These are phyloP conservation scores for Spisula solida DNA, from an alignment of 2,888 invertebrate genomes.

Conservation along the genomic window DNA sequence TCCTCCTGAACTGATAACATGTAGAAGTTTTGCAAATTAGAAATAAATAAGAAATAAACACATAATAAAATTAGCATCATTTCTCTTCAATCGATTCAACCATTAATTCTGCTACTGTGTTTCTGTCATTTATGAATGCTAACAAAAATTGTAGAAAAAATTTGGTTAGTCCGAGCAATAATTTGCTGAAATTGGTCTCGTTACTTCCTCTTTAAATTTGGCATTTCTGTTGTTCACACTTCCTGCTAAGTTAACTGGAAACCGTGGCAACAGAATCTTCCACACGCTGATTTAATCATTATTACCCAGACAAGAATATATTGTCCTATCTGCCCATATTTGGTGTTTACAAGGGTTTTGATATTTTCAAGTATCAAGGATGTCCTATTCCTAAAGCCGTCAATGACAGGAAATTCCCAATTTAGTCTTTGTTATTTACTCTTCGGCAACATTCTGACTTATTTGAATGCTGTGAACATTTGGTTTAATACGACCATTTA, in stretches of 20 bases:
- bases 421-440: conserved; percentile 46
- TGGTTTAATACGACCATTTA: conserved; percentile 19
- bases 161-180: background rate
- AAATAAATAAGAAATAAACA: too few species aligned
- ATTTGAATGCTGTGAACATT: conserved; percentile 20
- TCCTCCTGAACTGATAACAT: too few species aligned
- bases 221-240: conserved; percentile 30
- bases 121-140: background rate
- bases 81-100: too few species aligned
- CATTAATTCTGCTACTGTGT: background rate
- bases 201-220: conserved; percentile 45
- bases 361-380: conserved; percentile 50
- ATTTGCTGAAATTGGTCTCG: background rate
- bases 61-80: too few species aligned
- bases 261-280: conserved; percentile 3
- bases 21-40: too few species aligned
- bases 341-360: conserved; percentile 49
- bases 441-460: conserved; percentile 22
- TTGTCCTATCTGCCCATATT: conserved; percentile 39
- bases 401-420: conserved; percentile 51
- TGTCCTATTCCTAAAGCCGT: conserved; percentile 48
- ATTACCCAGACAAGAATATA: conserved; percentile 11
- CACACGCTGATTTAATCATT: conserved; percentile 7
- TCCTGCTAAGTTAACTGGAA: conserved; percentile 12
- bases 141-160: background rate